Base-by-base conservation (phyloP, 2,113 vertebrate species). In the Motacilla tschutschensis region DNA sequence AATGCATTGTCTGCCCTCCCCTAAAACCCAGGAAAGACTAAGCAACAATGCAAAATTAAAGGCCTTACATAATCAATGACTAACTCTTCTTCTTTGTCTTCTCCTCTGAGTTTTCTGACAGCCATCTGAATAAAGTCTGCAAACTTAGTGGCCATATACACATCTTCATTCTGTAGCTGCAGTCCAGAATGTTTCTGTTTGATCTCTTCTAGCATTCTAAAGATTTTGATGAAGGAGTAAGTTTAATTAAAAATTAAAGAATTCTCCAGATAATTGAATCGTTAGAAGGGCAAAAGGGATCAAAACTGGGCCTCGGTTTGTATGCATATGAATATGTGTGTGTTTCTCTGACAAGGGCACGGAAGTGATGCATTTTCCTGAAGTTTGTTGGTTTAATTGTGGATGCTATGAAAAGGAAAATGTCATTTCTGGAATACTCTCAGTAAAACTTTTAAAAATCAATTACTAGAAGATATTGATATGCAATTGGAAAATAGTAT, bases 71-170 rank as follows among this genome's bases (percentile, higher is more conserved):
- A 97, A 80, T 98, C 96, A 48, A 98, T 69, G 0, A 93, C 69
- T 33, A 98, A 80, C 57, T 97, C 97, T 17, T 88, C 95, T 58
- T 97, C 96, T 53, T 92, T 77, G 38, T 96, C 97, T 77, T 98
- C 97, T 67, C 98, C 98, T 89, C 98, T 95, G 70, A 97, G 87
- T 88, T 96, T 98, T 79, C 96, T 95, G 88, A 98, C 97, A 26
- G 95, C 88, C 93, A 96, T 97, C 63, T 98, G 98, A 87, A 98
- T 93, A 58, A 98, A 98, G 58, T 98, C 97, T 88, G 84, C 94
- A 85, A 98, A 97, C 40, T 84, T 97, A 58, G 97, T 97, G 80
- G 97, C 97, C 98, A 98, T 97, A 40, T 98, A 98, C 28, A 98
- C 96, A 57, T 98, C 97, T 95, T 98, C 98, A 59, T 96, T 98